Evolutionary conservation across 92 coral and sea anemone genomes (phyloP), one percentile per base, ranked within the genome.

Genomic region (Epizoanthus ramosus): DNA sequence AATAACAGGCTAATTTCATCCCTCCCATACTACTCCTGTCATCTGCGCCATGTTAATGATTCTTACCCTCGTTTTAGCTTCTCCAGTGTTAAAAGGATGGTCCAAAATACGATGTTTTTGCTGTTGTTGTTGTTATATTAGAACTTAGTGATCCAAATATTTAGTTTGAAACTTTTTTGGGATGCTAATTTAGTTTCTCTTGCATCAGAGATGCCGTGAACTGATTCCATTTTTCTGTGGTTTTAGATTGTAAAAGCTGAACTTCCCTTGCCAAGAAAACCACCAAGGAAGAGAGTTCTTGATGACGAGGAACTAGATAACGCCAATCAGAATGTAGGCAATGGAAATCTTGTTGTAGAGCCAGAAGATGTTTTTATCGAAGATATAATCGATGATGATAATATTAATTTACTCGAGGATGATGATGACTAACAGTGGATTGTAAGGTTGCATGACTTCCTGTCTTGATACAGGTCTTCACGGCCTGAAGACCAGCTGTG

Each of bases 281-380:
- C 98, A 9, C 98, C 98, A 35, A 84, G 98, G 50, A 93, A 88
- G 60, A 87, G 98, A 80, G 73, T 93, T 35, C 81, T 93, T 15
- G 90, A 87, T 80, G 86, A 85, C 5, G 92, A 79, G 8, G 92
- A 88, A 17, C 58, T 60, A 3, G 53, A 57, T 25, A 15, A 16
- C 17, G 68, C 5, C 15, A 14, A n/a, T 35, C 53, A 24, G 79
- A 53, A 19, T 6, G 68, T n/a, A 67, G 50, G 3, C 71, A 15
- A 28, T 67, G 71, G 23, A 4, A 39, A 21, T 3, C 45, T 4
- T 18, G 33, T 43, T 41, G 71, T 12, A 59, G 56, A 37, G 16
- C 57, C 23, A 57, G 58, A 24, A 22, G 18, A 54, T 56, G 4
- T 56, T 33, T 54, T 76, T 7, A 1, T 4, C 21, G 65, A 59